Conservation (phyloP, 2,888 invertebrate species). For the Salticus scenicus region DNA sequence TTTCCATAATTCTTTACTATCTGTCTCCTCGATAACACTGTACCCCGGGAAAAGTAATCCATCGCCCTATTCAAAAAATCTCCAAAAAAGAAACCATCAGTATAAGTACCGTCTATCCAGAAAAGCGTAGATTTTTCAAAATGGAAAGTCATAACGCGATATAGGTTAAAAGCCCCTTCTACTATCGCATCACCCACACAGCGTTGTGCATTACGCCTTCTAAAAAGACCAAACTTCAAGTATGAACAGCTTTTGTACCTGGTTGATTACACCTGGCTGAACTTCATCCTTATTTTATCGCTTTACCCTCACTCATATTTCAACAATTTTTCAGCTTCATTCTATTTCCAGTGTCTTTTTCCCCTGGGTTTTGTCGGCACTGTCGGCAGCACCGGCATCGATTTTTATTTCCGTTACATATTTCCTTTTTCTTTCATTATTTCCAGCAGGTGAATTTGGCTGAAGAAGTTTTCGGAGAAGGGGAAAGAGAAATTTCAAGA, state of each 20-base stretch:
- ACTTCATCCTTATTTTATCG: slow-evolving; percentile 7
- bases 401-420: slow-evolving; percentile 19
- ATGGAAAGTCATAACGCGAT: background rate
- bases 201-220: background rate
- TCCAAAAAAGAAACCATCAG: no score
- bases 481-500: background rate
- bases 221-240: background rate
- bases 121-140: background rate
- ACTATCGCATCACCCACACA: background rate
- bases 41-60: no score
- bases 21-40: no score
- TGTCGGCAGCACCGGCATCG: background rate
- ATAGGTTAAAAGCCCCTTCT: background rate
- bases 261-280: slow-evolving; percentile 15
- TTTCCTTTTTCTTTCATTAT: background rate
- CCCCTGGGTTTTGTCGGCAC: background rate
- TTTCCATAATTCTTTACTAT: no score
- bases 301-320: slow-evolving; percentile 10
- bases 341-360: background rate
- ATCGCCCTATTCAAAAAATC: no score
- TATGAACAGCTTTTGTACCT: background rate
- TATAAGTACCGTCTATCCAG: no score
- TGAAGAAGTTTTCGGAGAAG: background rate
- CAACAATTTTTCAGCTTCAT: background rate
- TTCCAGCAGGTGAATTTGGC: slow-evolving; percentile 12